A percentile compares a stretch with the other conserved stretches of the same genome.
Evolutionary conservation across 2,888 invertebrate genomes (phyloP).

Genomic region (Lasioglossum leucozonium): DNA sequence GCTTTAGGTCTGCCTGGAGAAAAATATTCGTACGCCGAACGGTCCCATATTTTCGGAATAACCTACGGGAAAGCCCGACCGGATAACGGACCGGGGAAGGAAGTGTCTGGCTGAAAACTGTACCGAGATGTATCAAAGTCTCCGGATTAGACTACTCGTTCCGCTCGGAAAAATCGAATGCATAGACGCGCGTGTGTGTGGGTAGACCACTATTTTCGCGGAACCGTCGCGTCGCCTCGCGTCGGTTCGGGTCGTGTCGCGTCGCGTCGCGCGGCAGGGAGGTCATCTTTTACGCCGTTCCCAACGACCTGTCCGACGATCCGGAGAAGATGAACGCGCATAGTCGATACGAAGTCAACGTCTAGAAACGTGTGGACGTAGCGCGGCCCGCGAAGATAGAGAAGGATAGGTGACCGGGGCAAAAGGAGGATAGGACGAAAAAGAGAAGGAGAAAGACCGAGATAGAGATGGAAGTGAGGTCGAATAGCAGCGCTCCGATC

Average conservation of each 20-base stretch:
- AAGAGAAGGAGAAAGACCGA: constrained; percentile 48
- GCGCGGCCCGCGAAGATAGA: constrained; percentile 41
- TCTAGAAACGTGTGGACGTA: constrained; percentile 67
- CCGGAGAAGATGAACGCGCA: constrained; percentile 68
- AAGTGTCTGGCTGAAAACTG: not conserved
- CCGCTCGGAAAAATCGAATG: constrained; percentile 33
- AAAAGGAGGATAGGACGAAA: constrained; percentile 21
- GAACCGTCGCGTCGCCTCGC: not conserved
- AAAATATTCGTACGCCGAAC: not conserved
- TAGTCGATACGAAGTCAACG: constrained; percentile 72
- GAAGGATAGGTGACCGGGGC: not conserved
- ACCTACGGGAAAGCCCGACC: not conserved
- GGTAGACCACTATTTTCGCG: constrained; percentile 46
- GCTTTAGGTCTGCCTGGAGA: not conserved
- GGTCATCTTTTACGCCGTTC: constrained; percentile 66
- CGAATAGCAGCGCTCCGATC: constrained; percentile 81
- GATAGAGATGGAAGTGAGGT: constrained; percentile 77
- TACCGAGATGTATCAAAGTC: not conserved
- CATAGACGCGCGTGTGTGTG: constrained; percentile 6
- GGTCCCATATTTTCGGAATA: not conserved
- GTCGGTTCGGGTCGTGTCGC: not conserved
- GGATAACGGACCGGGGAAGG: not conserved
- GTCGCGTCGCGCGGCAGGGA: not conserved
- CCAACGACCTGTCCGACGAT: constrained; percentile 64
- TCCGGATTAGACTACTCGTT: not conserved